Conservation (phyloP, 2,797 vertebrate species). For the Phrynocephalus guinanensis region DNA sequence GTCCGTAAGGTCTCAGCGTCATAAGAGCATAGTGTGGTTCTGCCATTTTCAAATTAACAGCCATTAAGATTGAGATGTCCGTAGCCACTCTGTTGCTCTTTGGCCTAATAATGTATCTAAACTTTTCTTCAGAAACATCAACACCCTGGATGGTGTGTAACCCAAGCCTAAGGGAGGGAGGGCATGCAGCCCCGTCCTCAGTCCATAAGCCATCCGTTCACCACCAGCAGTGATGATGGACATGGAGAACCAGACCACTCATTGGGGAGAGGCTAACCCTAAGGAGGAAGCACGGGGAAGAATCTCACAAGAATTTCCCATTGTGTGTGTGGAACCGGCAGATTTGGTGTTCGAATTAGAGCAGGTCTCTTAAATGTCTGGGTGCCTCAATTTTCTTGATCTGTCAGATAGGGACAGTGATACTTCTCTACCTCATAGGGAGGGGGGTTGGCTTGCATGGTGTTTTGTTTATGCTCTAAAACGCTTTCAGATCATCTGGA, state of each 20-base stretch:
- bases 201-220: too few relatives aligned
- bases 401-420: constrained; percentile 63
- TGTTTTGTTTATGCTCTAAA: constrained; percentile 51
- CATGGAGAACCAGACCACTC: constrained; percentile 28
- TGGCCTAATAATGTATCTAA: constrained; percentile 34
- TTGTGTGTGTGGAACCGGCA: constrained; percentile 50
- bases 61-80: constrained; percentile 41
- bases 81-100: neutral
- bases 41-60: constrained; percentile 48
- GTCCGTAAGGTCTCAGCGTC: constrained; percentile 46
- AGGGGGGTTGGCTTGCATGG: constrained; percentile 63
- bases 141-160: too few relatives aligned
- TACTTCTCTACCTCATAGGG: constrained; percentile 72
- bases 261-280: constrained; percentile 25
- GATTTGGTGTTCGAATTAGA: constrained; percentile 60
- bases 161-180: too few relatives aligned
- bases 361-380: constrained; percentile 73
- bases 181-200: too few relatives aligned
- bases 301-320: constrained; percentile 38
- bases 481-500: constrained; percentile 67
- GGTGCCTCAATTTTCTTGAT: constrained; percentile 71
- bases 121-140: constrained; percentile 39
- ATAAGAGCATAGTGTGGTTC: constrained; percentile 49
- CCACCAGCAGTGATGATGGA: constrained; percentile 8
- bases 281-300: constrained; percentile 50